Evolutionary conservation across 2,888 invertebrate genomes (phyloP).

Genomic region (Dryobotodes eremita): DNA sequence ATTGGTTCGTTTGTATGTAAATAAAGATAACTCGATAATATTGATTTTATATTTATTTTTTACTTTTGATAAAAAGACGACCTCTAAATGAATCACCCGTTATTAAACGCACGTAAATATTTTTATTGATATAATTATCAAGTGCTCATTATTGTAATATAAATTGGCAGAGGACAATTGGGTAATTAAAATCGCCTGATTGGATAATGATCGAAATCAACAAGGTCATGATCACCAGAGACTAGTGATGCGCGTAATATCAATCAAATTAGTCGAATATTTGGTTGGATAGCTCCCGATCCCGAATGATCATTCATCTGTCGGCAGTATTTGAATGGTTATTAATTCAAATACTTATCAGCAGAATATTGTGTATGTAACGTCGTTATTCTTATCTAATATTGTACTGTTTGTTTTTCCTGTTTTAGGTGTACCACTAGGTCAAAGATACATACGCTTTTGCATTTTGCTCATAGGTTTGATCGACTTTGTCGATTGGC

Average conservation of each 20-base stretch:
- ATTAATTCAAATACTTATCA: conserved; percentile 16
- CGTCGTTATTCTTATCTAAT: conserved; percentile 30
- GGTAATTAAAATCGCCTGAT: conserved; percentile 20
- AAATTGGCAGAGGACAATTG: conserved; percentile 27
- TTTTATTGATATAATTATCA: conserved; percentile 35
- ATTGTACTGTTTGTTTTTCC: conserved; percentile 36
- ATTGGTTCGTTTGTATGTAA: no score
- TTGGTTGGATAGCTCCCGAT: neutral
- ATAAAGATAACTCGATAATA: no score
- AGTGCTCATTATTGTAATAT: conserved; percentile 10
- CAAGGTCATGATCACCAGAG: conserved; percentile 41
- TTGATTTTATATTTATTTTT: no score
- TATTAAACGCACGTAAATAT: conserved; percentile 23
- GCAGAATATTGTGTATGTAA: conserved; percentile 16
- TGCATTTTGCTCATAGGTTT: neutral
- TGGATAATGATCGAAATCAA: conserved; percentile 36
- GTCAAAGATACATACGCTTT: conserved; percentile 25
- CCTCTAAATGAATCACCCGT: no score
- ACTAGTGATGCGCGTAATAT: conserved; percentile 19
- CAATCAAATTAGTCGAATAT: conserved; percentile 21
- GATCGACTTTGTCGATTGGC: neutral
- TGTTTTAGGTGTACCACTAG: conserved; percentile 30
- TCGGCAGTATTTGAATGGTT: conserved; percentile 10
- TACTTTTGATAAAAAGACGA: no score
- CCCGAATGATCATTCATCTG: conserved; percentile 8